These are phyloP conservation scores for Aradus depressus DNA, from an alignment of 2,888 invertebrate species.

Conservation along the genomic window DNA sequence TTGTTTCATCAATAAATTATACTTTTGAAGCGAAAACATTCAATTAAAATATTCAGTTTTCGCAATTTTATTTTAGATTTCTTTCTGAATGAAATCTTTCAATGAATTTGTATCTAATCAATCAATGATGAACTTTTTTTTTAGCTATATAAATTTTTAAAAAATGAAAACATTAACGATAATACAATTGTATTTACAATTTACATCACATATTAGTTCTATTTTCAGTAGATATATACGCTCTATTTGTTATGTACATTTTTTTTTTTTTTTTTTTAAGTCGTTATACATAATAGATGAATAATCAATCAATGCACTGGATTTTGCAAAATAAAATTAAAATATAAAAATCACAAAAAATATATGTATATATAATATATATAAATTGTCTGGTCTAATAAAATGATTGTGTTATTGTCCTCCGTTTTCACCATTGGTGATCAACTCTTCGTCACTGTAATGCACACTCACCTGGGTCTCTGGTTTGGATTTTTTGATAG, in stretches of 20 bases:
- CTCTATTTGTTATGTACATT: slow-evolving; percentile 18
- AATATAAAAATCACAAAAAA: slow-evolving; percentile 17
- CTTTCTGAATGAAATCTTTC: background rate
- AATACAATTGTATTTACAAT: slow-evolving; percentile 13
- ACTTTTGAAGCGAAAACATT: background rate
- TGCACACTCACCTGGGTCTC: slow-evolving; percentile 57
- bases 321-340: slow-evolving; percentile 17
- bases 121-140: too few relatives aligned
- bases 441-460: slow-evolving; percentile 62
- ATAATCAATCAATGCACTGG: slow-evolving; percentile 3
- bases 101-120: too few relatives aligned
- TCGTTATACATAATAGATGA: slow-evolving; percentile 2
- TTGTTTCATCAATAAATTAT: background rate
- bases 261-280: too few relatives aligned
- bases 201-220: slow-evolving; percentile 17
- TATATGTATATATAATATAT: too few relatives aligned
- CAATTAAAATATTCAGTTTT: slow-evolving; percentile 1
- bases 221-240: slow-evolving; percentile 12
- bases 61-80: background rate
- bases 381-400: too few relatives aligned
- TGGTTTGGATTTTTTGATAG: slow-evolving; percentile 57
- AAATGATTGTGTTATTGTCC: slow-evolving; percentile 21
- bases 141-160: background rate
- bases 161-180: slow-evolving; percentile 10
- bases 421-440: slow-evolving; percentile 50